Evolutionary conservation across 92 coral and sea anemone genomes (phyloP).

Genomic region (Epizoanthus rinbou): DNA sequence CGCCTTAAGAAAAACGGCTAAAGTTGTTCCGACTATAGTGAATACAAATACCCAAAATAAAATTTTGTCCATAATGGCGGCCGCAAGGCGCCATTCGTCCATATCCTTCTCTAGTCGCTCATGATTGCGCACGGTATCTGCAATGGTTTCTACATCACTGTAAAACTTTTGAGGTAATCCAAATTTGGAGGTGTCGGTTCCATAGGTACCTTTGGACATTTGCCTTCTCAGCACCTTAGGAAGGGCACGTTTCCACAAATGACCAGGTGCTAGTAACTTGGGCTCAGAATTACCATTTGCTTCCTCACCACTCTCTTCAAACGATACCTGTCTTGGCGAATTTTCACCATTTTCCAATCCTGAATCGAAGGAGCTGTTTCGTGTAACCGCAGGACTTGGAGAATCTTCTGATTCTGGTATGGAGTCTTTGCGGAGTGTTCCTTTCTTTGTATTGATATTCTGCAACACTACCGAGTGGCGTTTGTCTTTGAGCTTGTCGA

Average conservation of each 20-base stretch:
- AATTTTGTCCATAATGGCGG: constrained; percentile 52
- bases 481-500: constrained; percentile 11
- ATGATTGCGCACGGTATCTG: constrained; percentile 43
- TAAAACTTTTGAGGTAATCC: constrained; percentile 30
- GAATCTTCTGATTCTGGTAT: constrained; percentile 7
- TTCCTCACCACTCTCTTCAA: constrained; percentile 15
- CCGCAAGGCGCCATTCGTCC: constrained; percentile 63
- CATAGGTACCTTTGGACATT: background rate
- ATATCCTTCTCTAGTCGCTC: constrained; percentile 39
- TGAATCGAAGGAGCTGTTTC: constrained; percentile 5
- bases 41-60: constrained; percentile 53
- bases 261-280: background rate
- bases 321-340: background rate
- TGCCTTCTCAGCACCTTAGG: constrained; percentile 19
- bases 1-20: constrained; percentile 35
- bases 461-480: constrained; percentile 21
- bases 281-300: background rate
- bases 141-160: constrained; percentile 25
- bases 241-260: constrained; percentile 29
- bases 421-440: constrained; percentile 1
- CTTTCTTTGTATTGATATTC: constrained; percentile 11
- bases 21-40: constrained; percentile 34
- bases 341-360: constrained; percentile 30
- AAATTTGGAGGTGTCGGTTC: background rate
- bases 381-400: background rate